Conservation (phyloP, 2,113 vertebrate species). For the Oreotrochilus melanogaster region DNA sequence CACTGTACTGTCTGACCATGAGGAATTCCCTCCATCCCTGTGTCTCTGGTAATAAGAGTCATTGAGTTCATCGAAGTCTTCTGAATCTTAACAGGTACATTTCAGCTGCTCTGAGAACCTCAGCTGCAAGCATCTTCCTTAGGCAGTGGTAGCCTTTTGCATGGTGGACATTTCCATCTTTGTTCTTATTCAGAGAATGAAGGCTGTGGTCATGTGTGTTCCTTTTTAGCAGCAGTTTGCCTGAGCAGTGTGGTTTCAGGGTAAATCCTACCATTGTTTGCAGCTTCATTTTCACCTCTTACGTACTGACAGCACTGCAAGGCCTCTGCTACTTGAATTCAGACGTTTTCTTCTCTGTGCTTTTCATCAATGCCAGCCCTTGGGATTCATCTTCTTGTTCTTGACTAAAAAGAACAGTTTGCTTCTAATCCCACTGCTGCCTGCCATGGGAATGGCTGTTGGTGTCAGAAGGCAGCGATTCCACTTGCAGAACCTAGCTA, state of each 20-base stretch:
- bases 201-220: rapidly evolving
- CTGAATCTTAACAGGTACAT: background rate
- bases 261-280: background rate
- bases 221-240: background rate
- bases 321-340: background rate
- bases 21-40: background rate
- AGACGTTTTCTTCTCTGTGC: background rate
- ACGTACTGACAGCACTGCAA: background rate
- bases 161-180: background rate
- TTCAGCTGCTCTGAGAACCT: background rate
- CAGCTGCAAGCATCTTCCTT: background rate
- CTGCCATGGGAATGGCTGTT: background rate
- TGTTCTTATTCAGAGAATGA: background rate
- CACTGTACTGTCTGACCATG: background rate
- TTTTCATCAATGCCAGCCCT: background rate
- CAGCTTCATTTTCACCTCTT: background rate
- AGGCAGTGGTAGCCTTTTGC: background rate
- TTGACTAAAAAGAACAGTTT: background rate
- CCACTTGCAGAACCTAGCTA: background rate
- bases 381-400: background rate
- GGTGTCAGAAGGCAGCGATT: background rate
- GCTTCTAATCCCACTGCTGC: background rate
- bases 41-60: background rate
- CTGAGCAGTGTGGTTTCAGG: background rate
- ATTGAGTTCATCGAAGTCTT: background rate